Percentiles rank a stretch among this genome's conserved stretches.
These are phyloP conservation scores for Meteorus sp. DNA, from an alignment of 1,140 invertebrate genomes.

Conservation along the genomic window DNA sequence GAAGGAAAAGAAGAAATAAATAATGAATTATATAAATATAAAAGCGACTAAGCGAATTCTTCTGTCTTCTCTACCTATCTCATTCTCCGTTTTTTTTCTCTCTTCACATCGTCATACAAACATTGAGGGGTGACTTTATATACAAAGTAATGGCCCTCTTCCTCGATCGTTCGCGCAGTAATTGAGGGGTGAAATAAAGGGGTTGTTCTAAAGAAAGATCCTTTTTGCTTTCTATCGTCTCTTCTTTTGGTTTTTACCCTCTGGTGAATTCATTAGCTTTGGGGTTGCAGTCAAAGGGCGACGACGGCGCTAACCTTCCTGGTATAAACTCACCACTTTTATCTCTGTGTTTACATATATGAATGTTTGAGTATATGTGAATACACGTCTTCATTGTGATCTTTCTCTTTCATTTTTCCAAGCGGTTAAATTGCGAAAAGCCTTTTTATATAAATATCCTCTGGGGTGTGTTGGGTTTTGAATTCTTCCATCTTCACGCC, in stretches of 20 bases:
- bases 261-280: constrained; percentile 12
- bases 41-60: no score
- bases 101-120: constrained; percentile 4
- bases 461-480: no score
- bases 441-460: no score
- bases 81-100: background rate
- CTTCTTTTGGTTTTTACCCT: constrained; percentile 16
- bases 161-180: constrained; percentile 3
- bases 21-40: no score
- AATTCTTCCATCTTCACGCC: no score
- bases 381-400: background rate
- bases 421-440: background rate
- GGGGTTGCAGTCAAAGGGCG: constrained; percentile 5
- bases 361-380: background rate
- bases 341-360: background rate
- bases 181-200: constrained; percentile 14
- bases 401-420: background rate
- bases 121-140: constrained; percentile 2
- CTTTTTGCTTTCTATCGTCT: background rate
- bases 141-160: constrained; percentile 13
- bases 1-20: no score
- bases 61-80: background rate
- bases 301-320: no score
- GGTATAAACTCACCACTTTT: no score
- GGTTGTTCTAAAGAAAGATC: constrained; percentile 1